phyloP scores from a whole-genome alignment of 2,113 vertebrate species.

The Neomonachus schauinslandi region DNA sequence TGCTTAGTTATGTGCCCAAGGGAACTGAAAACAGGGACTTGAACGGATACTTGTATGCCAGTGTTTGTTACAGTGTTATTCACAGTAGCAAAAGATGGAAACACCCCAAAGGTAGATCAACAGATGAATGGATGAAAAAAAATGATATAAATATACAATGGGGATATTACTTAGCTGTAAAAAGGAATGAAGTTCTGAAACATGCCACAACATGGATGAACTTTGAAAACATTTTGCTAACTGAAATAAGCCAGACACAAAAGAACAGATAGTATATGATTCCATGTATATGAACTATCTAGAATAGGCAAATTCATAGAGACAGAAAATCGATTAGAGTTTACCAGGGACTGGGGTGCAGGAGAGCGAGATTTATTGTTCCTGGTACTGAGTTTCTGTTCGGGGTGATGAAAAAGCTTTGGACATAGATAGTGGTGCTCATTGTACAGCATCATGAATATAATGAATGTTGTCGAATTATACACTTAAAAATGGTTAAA shows the following conservation, averaged over 20 bases:
- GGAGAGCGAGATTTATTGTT: background rate
- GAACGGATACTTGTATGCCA: background rate
- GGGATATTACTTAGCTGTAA: background rate
- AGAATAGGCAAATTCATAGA: background rate
- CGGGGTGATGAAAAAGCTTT: background rate
- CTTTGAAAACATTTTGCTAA: background rate
- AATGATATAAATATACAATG: background rate
- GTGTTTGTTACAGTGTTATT: background rate
- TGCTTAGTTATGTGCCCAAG: background rate
- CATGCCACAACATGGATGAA: background rate
- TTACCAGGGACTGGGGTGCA: background rate
- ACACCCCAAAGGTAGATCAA: background rate
- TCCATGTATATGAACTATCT: background rate
- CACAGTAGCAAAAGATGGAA: background rate
- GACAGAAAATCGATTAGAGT: background rate
- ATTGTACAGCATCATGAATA: background rate
- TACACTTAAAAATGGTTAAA: background rate
- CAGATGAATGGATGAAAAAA: background rate
- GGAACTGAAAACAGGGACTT: background rate
- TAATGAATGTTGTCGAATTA: background rate
- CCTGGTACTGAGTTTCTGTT: background rate
- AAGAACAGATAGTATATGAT: background rate
- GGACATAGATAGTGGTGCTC: background rate
- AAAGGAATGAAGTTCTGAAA: background rate
- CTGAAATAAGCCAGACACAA: background rate